Base-by-base conservation (phyloP, 37 sponge, comb jelly and placozoan species). In the Hexactinellida sp. region DNA sequence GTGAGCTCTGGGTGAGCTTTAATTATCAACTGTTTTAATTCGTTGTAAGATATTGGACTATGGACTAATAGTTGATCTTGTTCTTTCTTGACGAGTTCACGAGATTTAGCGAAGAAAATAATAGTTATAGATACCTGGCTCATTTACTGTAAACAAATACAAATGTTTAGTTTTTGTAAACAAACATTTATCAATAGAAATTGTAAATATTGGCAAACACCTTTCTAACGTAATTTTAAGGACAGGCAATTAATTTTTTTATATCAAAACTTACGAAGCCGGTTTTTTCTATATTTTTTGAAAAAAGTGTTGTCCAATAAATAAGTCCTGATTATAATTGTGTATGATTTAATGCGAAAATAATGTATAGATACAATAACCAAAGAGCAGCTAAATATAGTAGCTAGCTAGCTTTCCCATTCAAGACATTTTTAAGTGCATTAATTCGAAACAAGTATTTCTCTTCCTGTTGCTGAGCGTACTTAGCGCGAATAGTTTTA, bases 51-150 rank as follows among this genome's bases (percentile, higher is more conserved):
- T 83, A 83, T 63, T 21, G 76, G 76, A 3, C 5, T 63, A 3
- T 7, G 76, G 34, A 63, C 76, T 5, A 23, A 63, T 63, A 63
- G 3, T n/a, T 63, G 76, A 63, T 7, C 76, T 3, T 23, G 34
- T 63, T 63, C 76, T 28, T 63, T 63, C 76, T 63, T 63, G 3
- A 63, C 76, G 3, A 63, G 76, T 10, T 94, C 95, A 37, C 95
- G 89, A 54, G 90, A 88, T 37, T 94, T 92, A 38, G 95, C 95
- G 86, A 94, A 94, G 86, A 94, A 92, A 41, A 92, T 23, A 21
- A 63, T 28, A 25, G 76, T 10, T 5, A 63, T n/a, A 10, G 25
- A 32, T 28, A 63, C 30, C 30, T n/a, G 21, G 76, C 76, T 63
- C 76, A 63, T 63, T 41, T 13, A 41, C 5, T 16, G 5, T 41